Evolutionary conservation across 2,113 vertebrate genomes (phyloP).

Genomic region (Trochalopteron elliotii): DNA sequence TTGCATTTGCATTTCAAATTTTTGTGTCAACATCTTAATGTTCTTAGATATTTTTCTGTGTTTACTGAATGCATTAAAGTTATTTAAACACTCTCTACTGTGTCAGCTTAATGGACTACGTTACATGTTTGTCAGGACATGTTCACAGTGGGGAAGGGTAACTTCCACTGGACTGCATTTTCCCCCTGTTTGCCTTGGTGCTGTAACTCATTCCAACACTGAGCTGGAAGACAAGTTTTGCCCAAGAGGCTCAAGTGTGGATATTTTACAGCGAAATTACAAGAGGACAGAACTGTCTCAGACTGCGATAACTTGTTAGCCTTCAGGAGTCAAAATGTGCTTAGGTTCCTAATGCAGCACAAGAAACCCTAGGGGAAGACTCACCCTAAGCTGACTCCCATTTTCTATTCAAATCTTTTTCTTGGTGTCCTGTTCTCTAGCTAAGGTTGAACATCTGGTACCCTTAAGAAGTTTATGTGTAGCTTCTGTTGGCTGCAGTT

Average conservation of each 20-base stretch:
- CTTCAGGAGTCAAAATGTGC: neutral
- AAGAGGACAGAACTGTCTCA: neutral
- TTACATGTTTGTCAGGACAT: neutral
- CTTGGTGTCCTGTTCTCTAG: neutral
- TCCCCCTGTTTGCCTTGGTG: neutral
- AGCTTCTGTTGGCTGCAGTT: neutral
- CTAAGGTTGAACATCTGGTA: neutral
- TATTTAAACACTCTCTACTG: neutral
- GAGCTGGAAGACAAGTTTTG: neutral
- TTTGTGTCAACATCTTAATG: neutral
- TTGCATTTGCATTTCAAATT: neutral
- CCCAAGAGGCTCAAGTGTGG: neutral
- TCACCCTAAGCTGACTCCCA: neutral
- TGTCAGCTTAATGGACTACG: accelerated
- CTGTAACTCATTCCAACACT: neutral
- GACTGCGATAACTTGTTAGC: neutral
- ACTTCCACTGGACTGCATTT: neutral
- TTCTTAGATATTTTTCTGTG: neutral
- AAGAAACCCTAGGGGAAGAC: neutral
- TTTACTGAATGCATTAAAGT: neutral
- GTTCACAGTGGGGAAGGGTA: neutral
- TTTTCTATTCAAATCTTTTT: neutral
- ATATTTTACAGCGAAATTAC: neutral
- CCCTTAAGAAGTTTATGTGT: neutral
- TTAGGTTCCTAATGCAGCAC: neutral